Evolutionary conservation across 1,140 invertebrate genomes (phyloP), one percentile per base, ranked within the genome.

Genomic region (Drosophila mojavensis): DNA sequence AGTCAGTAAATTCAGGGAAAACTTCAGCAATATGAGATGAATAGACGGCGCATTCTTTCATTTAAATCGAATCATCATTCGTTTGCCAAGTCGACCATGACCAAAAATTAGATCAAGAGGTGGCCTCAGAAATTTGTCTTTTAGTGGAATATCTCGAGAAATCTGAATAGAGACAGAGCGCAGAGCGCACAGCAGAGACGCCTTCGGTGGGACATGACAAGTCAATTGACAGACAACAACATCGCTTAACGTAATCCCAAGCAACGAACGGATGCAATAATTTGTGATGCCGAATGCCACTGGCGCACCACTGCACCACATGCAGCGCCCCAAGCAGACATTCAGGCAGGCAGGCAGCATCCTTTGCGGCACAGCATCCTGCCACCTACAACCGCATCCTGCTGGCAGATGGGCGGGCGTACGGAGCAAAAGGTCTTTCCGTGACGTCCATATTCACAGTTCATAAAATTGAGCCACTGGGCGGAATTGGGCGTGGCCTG

Each of bases 371-470:
- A 6, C n/a, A 33, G 30, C 36, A 68, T 68, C 48, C 65, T 61
- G 62, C 73, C 55, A 41, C 6, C 43, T 17, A 3, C 43, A 17
- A 7, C n/a, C 39, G 39, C 39, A 30, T 20, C 26, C 15, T 67
- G 55, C 70, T 75, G 60, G 74, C 74, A 45, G 5, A 59, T 4
- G 24, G 30, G 2, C n/a, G 24, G 30, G 2, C n/a, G 5, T 33
- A 11, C 17, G 30, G 15, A 15, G 68, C 43, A 64, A 75, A 70
- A 64, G 72, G 79, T 88, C 75, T 65, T 86, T 75, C 48, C 59
- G 61, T 69, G 72, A 81, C 82, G 85, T 86, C 72, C 79, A 81
- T 81, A 88, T 86, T 86, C 83, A 88, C 82, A 86, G 82, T 86
- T 86, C 82, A 86, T 86, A 86, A 86, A 86, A 82, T 71, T 75